These are phyloP conservation scores for Volucella inflata DNA, from an alignment of 2,888 invertebrate species.

Conservation along the genomic window DNA sequence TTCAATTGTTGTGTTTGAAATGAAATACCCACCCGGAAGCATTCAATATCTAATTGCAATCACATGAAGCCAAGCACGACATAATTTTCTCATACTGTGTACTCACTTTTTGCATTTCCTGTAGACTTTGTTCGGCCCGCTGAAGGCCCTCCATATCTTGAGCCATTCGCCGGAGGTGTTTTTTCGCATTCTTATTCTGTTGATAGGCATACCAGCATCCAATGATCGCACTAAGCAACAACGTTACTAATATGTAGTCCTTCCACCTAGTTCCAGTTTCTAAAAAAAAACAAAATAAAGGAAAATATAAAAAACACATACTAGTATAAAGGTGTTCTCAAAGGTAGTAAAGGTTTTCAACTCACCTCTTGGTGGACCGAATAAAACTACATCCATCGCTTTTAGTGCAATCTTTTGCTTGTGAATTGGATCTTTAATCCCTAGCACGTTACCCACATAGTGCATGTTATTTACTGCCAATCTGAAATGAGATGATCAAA, in stretches of 20 bases:
- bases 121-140: constrained; percentile 93
- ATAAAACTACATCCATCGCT: constrained; percentile 99
- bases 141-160: constrained; percentile 96
- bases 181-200: constrained; percentile 94
- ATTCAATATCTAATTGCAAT: constrained; percentile 38
- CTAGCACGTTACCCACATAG: constrained; percentile 93
- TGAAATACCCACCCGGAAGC: constrained; percentile 50
- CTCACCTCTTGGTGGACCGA: constrained; percentile 98
- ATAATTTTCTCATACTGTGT: constrained; percentile 17
- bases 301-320: not conserved
- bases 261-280: constrained; percentile 93
- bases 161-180: constrained; percentile 95
- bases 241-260: constrained; percentile 93
- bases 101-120: constrained; percentile 90
- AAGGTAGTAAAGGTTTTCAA: not conserved
- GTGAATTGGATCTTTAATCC: constrained; percentile 99
- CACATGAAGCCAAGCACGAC: constrained; percentile 43
- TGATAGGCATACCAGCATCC: constrained; percentile 96
- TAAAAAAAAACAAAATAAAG: constrained; percentile 79
- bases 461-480: constrained; percentile 97
- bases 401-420: constrained; percentile 98
- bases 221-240: constrained; percentile 92
- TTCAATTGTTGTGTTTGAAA: constrained; percentile 27
- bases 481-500: constrained; percentile 85
- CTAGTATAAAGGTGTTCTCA: not conserved